Evolutionary conservation across 2,797 vertebrate species (phyloP).

Genomic region (Tachyglossus aculeatus): DNA sequence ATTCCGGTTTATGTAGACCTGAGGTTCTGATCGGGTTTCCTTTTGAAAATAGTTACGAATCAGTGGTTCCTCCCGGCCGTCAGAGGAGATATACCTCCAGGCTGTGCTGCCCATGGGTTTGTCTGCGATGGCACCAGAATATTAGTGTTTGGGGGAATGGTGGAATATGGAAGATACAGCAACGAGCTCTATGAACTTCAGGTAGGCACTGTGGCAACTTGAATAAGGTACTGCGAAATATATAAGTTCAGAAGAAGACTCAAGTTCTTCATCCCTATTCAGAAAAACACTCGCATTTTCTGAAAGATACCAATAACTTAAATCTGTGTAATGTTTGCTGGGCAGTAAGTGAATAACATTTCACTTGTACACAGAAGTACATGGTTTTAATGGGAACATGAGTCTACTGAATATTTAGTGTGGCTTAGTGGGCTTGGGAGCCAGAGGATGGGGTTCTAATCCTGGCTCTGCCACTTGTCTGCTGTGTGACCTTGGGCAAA

Average conservation of each 20-base stretch:
- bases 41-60: constrained; percentile 81
- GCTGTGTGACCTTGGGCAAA: too few relatives aligned
- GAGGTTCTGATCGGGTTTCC: neutral
- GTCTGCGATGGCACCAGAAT: constrained; percentile 93
- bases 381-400: too few relatives aligned
- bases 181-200: constrained; percentile 94
- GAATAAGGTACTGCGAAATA: neutral
- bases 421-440: too few relatives aligned
- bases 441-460: too few relatives aligned
- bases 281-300: neutral
- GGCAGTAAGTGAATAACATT: too few relatives aligned
- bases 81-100: constrained; percentile 96
- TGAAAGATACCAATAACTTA: too few relatives aligned
- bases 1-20: neutral
- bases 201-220: constrained; percentile 71
- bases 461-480: too few relatives aligned
- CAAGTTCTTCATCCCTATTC: neutral
- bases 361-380: too few relatives aligned
- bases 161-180: constrained; percentile 96
- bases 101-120: constrained; percentile 95
- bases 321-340: too few relatives aligned
- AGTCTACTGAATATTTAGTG: too few relatives aligned
- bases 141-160: constrained; percentile 96
- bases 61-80: constrained; percentile 98
- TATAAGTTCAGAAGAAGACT: constrained; percentile 9